Evolutionary conservation across 2,797 vertebrate genomes (phyloP), one percentile per base, ranked within the genome.

Genomic region (Lycodopsis pacificus): DNA sequence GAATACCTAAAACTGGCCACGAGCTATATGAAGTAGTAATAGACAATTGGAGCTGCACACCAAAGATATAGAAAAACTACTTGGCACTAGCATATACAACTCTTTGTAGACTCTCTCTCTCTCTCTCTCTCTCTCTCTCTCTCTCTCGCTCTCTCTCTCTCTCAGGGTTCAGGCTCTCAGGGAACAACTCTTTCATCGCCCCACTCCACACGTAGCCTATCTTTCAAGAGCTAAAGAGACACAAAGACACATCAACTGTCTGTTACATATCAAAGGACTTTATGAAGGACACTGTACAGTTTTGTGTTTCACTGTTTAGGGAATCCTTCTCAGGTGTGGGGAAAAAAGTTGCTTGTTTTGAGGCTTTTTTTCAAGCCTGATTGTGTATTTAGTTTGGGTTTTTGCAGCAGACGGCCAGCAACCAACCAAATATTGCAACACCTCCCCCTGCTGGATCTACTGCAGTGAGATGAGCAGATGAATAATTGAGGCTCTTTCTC

Each of bases 381-480:
- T 65, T 71, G 67, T 82, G 48, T 68, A 48, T 53, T 67, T 82
- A 59, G 56, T 70, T 70, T 54, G 68, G 6, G 2, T 27, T 79
- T 71, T 68, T 86, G 49, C 81, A 82, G 65, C 65, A 65, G 67
- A 70, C 67, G 67, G 56, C n/a, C 83, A 71, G 75, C 73, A 79
- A 75, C 30, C 73, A 83, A 88, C 87, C 94, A 94, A 94, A 91
- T 88, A 96, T 89, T 91, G 92, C 94, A 96, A 96, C 94, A 96
- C 92, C 96, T 94, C 96, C 97, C 96, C 95, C 96, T 97, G 94
- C 96, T 96, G 96, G 96, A 95, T 79, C 68, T 85, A 73, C 92
- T 87, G 92, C 91, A 94, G 80, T 92, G 90, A 90, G 85, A 89
- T 94, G 81, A 94, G 85, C 87, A 78, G 83, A 92, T 93, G 90